Base-by-base conservation (phyloP, 2,113 vertebrate species). In the Spheniscus mendiculus region DNA sequence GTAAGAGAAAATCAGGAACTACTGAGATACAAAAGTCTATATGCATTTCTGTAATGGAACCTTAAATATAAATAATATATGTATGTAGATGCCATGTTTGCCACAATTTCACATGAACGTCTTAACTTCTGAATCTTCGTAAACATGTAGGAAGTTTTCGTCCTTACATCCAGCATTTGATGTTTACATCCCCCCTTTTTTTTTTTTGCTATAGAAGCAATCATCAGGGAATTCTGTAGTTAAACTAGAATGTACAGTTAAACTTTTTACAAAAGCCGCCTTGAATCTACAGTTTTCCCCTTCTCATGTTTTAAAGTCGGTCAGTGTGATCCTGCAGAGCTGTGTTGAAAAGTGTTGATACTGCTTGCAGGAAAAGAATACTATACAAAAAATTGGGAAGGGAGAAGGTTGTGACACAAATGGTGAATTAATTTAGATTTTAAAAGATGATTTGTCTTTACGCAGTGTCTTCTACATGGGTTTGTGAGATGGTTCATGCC, bases 401-500 rank as follows among this genome's bases (percentile, higher is more conserved):
- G 9, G 21, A 20, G 13, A 6, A 27, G 9, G 1, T 47, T 85
- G 25, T 86, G 47, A 52, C 10, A 63, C 13, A 77, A 72, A 76
- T 17, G 9, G 23, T 52, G 18, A 73, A 77, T 83, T 83, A 17
- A 66, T 89, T 55, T 89, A 18, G 8, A 30, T 49, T 93, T 90
- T 9, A 4, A 74, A 78, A 87, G 58, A 36, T 14, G 0, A 25
- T 20, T 78, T 87, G n/a, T 56, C 45, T 53, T 87, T 38, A 50
- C 2, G 0, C 12, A 25, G 3, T 61, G 12, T 69, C 27, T 61
- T 80, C 45, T 91, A 0, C 13, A 2, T 50, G 29, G 21, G 7
- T 80, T 73, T 93, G 4, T 62, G 32, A 88, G 42, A n/a, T 85
- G 18, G 4, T 59, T 94, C 15, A 4, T 55, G 12, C 17, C 10